phyloP scores from a whole-genome alignment of 2,113 vertebrate species.

The Chaetorhynchus papuensis region DNA sequence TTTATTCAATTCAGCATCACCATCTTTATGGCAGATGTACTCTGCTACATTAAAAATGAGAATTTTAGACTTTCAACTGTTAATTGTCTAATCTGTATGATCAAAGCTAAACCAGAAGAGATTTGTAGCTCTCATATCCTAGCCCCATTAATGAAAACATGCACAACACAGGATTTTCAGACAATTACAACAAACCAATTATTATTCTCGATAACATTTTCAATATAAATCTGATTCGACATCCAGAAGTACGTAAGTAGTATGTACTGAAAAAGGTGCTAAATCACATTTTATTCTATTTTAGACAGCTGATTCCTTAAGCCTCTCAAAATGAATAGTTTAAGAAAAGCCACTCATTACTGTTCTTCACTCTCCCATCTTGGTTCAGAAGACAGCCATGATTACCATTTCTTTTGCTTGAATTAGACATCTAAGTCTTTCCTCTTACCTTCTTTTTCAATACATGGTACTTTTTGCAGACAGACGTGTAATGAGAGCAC shows the following conservation, averaged over 20 bases:
- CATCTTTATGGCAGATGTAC: fast-evolving
- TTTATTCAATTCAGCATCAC: background rate
- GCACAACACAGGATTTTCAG: background rate
- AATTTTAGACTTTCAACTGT: background rate
- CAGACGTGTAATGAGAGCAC: background rate
- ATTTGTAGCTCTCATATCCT: background rate
- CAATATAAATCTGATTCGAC: background rate
- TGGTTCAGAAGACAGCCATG: background rate
- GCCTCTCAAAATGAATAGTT: background rate
- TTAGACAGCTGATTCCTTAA: background rate
- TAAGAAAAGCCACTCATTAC: background rate
- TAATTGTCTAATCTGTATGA: background rate
- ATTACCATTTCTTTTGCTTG: background rate
- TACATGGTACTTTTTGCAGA: background rate
- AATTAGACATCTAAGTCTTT: background rate
- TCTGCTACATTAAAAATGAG: background rate
- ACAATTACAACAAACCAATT: background rate
- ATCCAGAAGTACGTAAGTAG: background rate
- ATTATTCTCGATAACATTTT: background rate
- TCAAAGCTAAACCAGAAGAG: background rate
- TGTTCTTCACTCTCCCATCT: background rate
- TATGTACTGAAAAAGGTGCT: background rate
- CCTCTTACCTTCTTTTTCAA: background rate
- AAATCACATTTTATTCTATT: background rate
- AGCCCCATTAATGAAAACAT: background rate